Conservation (phyloP, 2,888 invertebrate species). For the Ormyrus nitidulus region DNA sequence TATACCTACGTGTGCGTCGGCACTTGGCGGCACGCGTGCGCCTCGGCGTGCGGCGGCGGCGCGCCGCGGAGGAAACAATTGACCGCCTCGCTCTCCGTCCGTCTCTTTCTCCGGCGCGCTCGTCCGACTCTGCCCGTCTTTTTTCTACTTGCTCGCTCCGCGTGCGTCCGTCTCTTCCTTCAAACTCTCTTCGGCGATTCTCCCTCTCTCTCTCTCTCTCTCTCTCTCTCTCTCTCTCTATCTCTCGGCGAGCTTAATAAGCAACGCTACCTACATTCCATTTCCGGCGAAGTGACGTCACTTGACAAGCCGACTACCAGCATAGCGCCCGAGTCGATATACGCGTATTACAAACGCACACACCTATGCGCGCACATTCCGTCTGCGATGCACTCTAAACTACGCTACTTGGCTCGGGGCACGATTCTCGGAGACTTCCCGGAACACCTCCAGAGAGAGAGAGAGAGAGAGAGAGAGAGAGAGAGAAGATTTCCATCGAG, state of each 20-base stretch:
- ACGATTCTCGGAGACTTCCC: slow-evolving; percentile 46
- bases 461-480: slow-evolving; percentile 6
- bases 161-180: neutral
- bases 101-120: slow-evolving; percentile 43
- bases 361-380: neutral
- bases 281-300: slow-evolving; percentile 75
- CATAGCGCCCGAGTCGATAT: neutral
- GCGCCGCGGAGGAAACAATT: slow-evolving; percentile 74
- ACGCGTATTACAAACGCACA: neutral
- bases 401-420: neutral
- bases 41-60: slow-evolving; percentile 60
- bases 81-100: slow-evolving; percentile 61
- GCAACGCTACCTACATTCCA: slow-evolving; percentile 75
- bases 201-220: neutral
- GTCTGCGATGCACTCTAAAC: slow-evolving; percentile 25
- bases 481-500: slow-evolving; percentile 38
- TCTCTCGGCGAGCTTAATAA: slow-evolving; percentile 70
- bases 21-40: slow-evolving; percentile 72
- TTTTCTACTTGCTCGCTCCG: slow-evolving; percentile 22
- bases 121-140: neutral
- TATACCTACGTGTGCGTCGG: slow-evolving; percentile 65
- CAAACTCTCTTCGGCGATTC: neutral
- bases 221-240: neutral
- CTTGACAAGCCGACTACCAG: slow-evolving; percentile 66
- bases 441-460: slow-evolving; percentile 36